These are phyloP conservation scores for Peromyscus eremicus DNA, from an alignment of 2,797 vertebrate genomes.

Conservation along the genomic window DNA sequence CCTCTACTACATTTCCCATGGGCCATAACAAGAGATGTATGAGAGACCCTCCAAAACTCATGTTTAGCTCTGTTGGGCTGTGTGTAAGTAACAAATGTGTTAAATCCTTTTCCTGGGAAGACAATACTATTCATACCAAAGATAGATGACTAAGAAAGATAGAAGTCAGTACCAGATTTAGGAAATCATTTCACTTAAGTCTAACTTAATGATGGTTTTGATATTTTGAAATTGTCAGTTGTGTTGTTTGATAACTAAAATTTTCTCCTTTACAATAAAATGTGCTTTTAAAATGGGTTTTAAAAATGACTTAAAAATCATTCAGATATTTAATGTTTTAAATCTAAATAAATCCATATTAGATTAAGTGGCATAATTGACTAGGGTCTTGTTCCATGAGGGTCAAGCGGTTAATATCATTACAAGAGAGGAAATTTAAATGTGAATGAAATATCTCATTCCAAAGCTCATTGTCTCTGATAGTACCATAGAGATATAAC, in stretches of 20 bases:
- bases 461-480: neutral
- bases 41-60: neutral
- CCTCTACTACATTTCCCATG: neutral
- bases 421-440: neutral
- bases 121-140: neutral
- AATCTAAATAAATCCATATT: neutral
- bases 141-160: neutral
- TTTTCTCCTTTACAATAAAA: neutral
- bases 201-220: neutral
- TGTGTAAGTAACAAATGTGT: neutral
- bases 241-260: neutral
- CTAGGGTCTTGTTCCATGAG: neutral
- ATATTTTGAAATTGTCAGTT: slow-evolving; percentile 2
- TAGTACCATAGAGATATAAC: neutral
- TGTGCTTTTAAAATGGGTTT: neutral
- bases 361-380: neutral
- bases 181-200: neutral
- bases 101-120: neutral
- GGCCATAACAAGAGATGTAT: neutral
- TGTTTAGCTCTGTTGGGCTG: neutral
- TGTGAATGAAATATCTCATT: accelerated
- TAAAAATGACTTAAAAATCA: neutral
- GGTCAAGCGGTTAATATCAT: neutral
- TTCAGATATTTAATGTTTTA: neutral
- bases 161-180: neutral